These are phyloP conservation scores for Agrotis puta DNA, from an alignment of 2,888 invertebrate genomes.

Conservation along the genomic window DNA sequence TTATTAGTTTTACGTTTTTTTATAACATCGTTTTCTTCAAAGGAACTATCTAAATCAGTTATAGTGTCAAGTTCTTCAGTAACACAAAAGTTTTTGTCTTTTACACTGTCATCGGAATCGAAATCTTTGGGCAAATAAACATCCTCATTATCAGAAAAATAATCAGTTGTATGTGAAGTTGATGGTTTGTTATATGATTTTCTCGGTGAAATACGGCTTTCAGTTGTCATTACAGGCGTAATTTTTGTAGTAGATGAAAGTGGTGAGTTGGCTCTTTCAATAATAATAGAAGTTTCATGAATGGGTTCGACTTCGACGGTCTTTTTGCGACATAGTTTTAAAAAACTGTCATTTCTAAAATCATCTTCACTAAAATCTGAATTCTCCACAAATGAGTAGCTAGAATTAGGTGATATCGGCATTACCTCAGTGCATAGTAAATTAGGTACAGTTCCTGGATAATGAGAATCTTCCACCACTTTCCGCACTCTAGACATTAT, in stretches of 20 bases:
- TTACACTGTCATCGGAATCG: slow-evolving; percentile 5
- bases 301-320: not conserved
- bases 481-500: too few relatives aligned
- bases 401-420: too few relatives aligned
- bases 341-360: slow-evolving; percentile 1
- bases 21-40: slow-evolving; percentile 5
- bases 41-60: not conserved
- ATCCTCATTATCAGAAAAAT: slow-evolving; percentile 2
- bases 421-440: too few relatives aligned
- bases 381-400: slow-evolving; percentile 1
- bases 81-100: slow-evolving; percentile 2
- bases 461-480: too few relatives aligned
- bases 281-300: slow-evolving; percentile 3
- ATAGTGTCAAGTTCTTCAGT: not conserved
- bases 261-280: not conserved
- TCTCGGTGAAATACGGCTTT: slow-evolving; percentile 2
- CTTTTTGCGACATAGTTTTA: slow-evolving; percentile 1
- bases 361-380: not conserved
- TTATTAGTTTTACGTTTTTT: not conserved
- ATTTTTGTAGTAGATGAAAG: not conserved
- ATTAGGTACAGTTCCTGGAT: too few relatives aligned
- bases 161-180: not conserved
- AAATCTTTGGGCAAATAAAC: slow-evolving; percentile 1
- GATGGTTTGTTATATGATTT: not conserved
- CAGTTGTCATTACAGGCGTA: slow-evolving; percentile 1